Base-by-base conservation (phyloP, 2,888 invertebrate genomes). In the Drosophila koepferae region DNA sequence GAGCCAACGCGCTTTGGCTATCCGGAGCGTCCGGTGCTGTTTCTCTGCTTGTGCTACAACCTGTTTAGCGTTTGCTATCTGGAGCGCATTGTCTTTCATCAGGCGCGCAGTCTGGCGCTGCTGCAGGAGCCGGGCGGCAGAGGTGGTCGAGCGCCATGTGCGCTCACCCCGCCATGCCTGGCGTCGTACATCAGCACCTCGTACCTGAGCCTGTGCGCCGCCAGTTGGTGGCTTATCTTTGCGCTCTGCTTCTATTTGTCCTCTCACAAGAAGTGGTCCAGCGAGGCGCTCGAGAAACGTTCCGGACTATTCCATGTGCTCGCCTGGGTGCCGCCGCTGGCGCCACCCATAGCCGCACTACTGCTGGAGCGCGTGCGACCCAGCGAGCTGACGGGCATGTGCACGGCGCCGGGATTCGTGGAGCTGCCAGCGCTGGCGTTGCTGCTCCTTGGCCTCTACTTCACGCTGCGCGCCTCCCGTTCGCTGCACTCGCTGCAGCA, bases 211-310 rank as follows among this genome's bases (percentile, higher is more conserved):
- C 93, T 97, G 88, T 96, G 97, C 58, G 96, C 96, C 69, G 95
- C 96, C 86, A 95, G 96, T 71, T 97, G 98, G 98, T 98, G 98
- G 96, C 95, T 97, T 3, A 96, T 97, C 82, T 95, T 98, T 60
- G 96, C 97, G 72, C 95, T 97, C 56, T 97, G 98, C 65, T 98
- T 98, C 97, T 97, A 97, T 91, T 94, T 98, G 56, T 97, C 97
- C 6, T 97, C 98, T 0, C 97, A 97, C 51, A 96, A 97, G 91
- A 97, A 98, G 91, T 98, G 98, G 98, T 97, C 97, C 34, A 97
- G 97, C 67, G 98, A 98, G 93, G 97, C 98, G 3, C 95, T 98
- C 61, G 97, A 97, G 92, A 96, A 96, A 56, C 96, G 97, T 36
- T 96, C 97, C 0, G 96, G 97, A 20, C 96, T 97, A 87, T 95